Evolutionary conservation across 2,797 vertebrate genomes (phyloP), one percentile per base, ranked within the genome.

Genomic region (Coregonus ussuriensis): DNA sequence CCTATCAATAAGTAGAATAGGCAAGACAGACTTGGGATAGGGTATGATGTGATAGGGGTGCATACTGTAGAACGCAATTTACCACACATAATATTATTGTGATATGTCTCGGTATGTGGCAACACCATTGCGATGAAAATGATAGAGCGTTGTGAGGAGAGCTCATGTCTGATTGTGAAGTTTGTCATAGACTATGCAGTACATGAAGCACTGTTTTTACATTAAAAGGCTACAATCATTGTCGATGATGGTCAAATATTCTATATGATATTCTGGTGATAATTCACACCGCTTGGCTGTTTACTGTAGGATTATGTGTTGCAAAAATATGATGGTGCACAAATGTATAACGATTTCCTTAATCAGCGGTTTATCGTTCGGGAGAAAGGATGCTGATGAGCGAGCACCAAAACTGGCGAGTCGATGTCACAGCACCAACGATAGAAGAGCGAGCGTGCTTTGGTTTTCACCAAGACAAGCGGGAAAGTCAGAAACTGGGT

Each of bases 381-480:
- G 77, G 79, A 78, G 77, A 88, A 88, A 31, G 47, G 47, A 53
- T 76, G 74, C 77, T 41, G 83, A 82, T 81, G 87, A 84, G 86
- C 82, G 67, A 82, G 83, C 72, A 80, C 84, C 82, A 83, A 85
- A 84, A 88, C 88, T 88, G 76, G 85, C 81, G 72, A 71, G 70
- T 89, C 83, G 68, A 88, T 91, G 88, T 66, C 66, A 68, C n/a
- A 31, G 65, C 14, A 67, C 29, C 41, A 25, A 25, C 71, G 14
- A 6, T 35, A 69, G 67, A 18, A 47, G 71, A 72, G 51, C 54
- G 47, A 13, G 51, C 51, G 51, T 52, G 6, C 7, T 66, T 31
- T 14, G 14, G 65, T 33, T 67, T 25, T 21, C 21, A 11, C 11
- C 25, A 67, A 67, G 2, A 15, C 11, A 4, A 67, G 63, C 14